Base-by-base conservation (phyloP, 2,113 vertebrate genomes). In the Panurus biarmicus region DNA sequence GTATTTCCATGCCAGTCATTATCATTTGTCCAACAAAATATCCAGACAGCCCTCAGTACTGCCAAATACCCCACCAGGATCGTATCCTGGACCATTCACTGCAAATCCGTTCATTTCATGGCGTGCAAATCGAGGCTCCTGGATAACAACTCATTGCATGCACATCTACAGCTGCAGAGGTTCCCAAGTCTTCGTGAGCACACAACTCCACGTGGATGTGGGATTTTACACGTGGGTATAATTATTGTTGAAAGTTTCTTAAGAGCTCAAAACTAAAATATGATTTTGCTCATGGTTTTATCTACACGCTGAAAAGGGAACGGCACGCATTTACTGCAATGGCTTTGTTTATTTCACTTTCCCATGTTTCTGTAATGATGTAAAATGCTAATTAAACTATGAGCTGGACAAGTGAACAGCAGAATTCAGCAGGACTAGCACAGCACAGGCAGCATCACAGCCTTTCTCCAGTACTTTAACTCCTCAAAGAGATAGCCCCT, bases 111-210 rank as follows among this genome's bases (percentile, higher is more conserved):
- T 89, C 14, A 38, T 70, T 36, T 80, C 50, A 24, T 2, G 33
- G 22, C 48, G 64, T 3, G 40, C 9, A 48, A n/a, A 80, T 20
- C 0, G 0, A 85, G n/a, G 12, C 36, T 81, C 44, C 44, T 42
- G 48, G 53, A 29, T 77, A 79, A 76, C 6, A 86, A 87, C 6
- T 44, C 2, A 33, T 42, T 90, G 65, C 29, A 42, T 10, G 22
- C 16, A 14, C 13, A 50, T 12, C 54, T 66, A 15, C 23, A 77
- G 6, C 40, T 19, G 8, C 33, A 60, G 48, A 79, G 13, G 26
- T 76, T 75, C 42, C 73, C 36, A 38, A 78, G 57, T 20, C 42
- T 47, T 78, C 65, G 35, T 70, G 24, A 87, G 25, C 29, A 44
- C 40, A 58, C 18, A 22, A 54, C 23, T 47, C 40, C 53, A 47